Evolutionary conservation across 2,113 vertebrate species (phyloP), one percentile per base, ranked within the genome.

Genomic region (Chunga burmeisteri): DNA sequence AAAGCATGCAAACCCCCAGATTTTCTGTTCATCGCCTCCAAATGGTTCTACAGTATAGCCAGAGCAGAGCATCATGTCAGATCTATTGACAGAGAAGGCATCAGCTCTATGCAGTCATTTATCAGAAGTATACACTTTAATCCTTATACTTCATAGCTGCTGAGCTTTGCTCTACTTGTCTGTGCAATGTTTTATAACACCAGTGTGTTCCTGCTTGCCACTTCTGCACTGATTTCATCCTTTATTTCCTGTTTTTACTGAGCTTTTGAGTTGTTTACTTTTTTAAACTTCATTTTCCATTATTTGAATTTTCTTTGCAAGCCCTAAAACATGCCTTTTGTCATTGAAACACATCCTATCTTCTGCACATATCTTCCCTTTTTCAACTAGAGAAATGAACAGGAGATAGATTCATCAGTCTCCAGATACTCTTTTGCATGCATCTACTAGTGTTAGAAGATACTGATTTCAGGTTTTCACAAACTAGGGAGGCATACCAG

Each of bases 351-450:
- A 16, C 4, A 6, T 46, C 29, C 68, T 71, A 46, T 8, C 6
- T 84, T 89, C 32, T 71, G 52, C 36, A 65, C 1, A 3, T 36
- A 61, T 52, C 27, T 61, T 49, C 12, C 5, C 3, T 9, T 66
- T 75, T 53, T 73, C 46, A 70, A 9, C 16, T 21, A 89, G 34
- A 61, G 11, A 81, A 81, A 56, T 2, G 3, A 86, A 27, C 0
- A 0, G 4, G 9, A 77, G 3, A 50, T 21, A 26, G 12, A 61
- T 63, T 36, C 7, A 34, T 34, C 8, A 27, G 6, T 65, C 4
- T 55, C 61, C 66, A 40, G 30, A 73, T 2, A 3, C 13, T 3
- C 0, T 73, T 90, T 78, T 78, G 11, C 27, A 49, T 25, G 22
- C 13, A 36, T 46, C 23, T 53, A 4, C 9, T 42, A 63, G 10